A percentile compares a stretch with the other conserved stretches of the same genome.
Conservation (phyloP, 2,888 invertebrate species). For the Phaonia tiefii region DNA sequence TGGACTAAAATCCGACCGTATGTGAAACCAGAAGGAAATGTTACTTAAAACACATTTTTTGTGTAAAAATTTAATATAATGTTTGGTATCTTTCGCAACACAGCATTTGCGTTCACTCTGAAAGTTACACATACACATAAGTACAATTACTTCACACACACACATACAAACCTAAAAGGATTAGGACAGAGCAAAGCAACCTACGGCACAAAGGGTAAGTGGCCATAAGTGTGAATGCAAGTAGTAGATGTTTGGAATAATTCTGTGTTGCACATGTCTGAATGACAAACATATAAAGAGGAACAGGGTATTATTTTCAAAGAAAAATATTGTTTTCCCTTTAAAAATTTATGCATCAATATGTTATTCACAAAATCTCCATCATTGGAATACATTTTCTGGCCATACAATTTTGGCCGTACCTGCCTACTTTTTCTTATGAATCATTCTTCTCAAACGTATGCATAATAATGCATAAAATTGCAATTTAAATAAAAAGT, state of each 20-base stretch:
- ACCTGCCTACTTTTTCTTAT: background rate
- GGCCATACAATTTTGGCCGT: background rate
- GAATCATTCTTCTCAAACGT: slow-evolving; percentile 8
- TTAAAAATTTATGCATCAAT: too few relatives aligned
- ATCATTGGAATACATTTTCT: too few relatives aligned
- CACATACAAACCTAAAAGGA: slow-evolving; percentile 5
- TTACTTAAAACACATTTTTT: slow-evolving; percentile 23
- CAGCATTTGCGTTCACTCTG: background rate
- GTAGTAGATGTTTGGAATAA: background rate
- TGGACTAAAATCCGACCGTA: background rate
- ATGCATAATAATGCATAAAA: slow-evolving; percentile 62
- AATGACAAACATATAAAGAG: too few relatives aligned
- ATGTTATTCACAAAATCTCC: too few relatives aligned
- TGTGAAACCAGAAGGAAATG: background rate
- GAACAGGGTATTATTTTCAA: too few relatives aligned
- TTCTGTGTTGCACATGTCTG: background rate
- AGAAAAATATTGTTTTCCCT: too few relatives aligned
- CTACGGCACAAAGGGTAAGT: background rate
- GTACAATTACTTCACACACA: background rate
- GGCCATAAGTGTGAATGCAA: background rate
- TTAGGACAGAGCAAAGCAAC: background rate
- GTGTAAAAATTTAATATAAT: slow-evolving; percentile 43
- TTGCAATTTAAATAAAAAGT: slow-evolving; percentile 56
- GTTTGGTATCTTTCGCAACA: slow-evolving; percentile 35
- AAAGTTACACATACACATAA: background rate